A percentile compares a stretch with the other conserved stretches of the same genome.
Evolutionary conservation across 2,888 invertebrate genomes (phyloP).

Genomic region (Caenorhabditis sp.): DNA sequence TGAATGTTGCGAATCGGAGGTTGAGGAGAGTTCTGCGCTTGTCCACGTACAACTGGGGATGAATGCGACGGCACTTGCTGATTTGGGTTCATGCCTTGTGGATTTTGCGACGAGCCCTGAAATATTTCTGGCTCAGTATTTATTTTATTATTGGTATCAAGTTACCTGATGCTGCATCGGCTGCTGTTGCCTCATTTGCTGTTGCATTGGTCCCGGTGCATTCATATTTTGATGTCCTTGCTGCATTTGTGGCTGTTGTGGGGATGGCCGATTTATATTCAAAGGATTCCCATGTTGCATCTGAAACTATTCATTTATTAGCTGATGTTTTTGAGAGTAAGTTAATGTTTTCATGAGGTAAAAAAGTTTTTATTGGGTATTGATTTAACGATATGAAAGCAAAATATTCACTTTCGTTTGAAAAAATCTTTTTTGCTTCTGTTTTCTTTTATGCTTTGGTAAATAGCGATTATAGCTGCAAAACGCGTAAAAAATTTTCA

Average conservation of each 20-base stretch:
- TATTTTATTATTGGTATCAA: background rate
- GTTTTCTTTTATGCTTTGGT: too few relatives aligned
- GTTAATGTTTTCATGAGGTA: too few relatives aligned
- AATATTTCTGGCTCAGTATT: background rate
- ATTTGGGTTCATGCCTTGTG: background rate
- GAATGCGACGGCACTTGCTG: constrained; percentile 9
- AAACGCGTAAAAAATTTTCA: too few relatives aligned
- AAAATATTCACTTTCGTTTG: too few relatives aligned
- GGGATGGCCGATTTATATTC: constrained; percentile 6
- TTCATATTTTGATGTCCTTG: constrained; percentile 23
- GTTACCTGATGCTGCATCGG: constrained; percentile 15
- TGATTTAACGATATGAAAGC: too few relatives aligned
- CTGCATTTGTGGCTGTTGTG: constrained; percentile 18
- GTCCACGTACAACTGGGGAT: constrained; percentile 2
- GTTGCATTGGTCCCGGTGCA: constrained; percentile 16
- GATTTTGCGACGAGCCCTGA: background rate
- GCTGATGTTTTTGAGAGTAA: background rate
- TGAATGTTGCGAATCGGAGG: too few relatives aligned
- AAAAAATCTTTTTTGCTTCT: too few relatives aligned
- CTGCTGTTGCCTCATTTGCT: constrained; percentile 1
- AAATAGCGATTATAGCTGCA: too few relatives aligned
- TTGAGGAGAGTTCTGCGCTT: constrained; percentile 37
- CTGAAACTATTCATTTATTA: constrained; percentile 8
- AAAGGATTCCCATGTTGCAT: constrained; percentile 20
- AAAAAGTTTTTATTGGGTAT: too few relatives aligned